phyloP scores from a whole-genome alignment of 2,888 invertebrate species.

The Megastigmus dorsalis region DNA sequence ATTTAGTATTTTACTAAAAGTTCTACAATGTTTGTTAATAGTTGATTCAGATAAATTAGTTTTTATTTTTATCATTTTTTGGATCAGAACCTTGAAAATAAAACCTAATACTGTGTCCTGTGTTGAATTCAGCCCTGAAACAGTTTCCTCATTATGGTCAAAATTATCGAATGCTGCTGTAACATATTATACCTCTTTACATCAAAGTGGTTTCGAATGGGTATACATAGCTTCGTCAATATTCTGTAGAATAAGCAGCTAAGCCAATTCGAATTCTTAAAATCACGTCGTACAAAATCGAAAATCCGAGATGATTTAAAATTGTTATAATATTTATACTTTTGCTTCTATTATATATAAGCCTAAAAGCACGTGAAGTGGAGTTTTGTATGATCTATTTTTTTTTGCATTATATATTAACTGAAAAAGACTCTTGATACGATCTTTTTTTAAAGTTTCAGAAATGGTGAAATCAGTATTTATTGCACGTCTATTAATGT shows the following conservation, averaged over 20 bases:
- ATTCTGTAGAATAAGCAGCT: neutral
- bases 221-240: neutral
- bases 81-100: too few species aligned
- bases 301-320: slow-evolving; percentile 11
- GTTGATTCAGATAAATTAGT: too few species aligned
- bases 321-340: slow-evolving; percentile 9
- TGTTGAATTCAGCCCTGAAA: too few species aligned
- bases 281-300: neutral
- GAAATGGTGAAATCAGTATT: neutral
- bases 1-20: neutral
- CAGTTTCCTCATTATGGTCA: too few species aligned
- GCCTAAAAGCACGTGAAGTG: neutral
- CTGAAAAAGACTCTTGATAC: slow-evolving; percentile 8
- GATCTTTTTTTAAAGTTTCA: neutral
- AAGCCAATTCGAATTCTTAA: slow-evolving; percentile 4
- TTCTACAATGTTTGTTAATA: neutral
- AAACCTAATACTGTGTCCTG: too few species aligned
- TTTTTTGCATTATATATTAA: slow-evolving; percentile 1
- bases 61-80: too few species aligned
- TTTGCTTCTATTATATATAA: neutral
- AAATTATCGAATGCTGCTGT: neutral
- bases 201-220: neutral
- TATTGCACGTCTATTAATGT: too few species aligned
- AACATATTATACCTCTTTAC: neutral
- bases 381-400: slow-evolving; percentile 1